Evolutionary conservation across 2,888 invertebrate genomes (phyloP).

Genomic region (Cephus rjabovi): DNA sequence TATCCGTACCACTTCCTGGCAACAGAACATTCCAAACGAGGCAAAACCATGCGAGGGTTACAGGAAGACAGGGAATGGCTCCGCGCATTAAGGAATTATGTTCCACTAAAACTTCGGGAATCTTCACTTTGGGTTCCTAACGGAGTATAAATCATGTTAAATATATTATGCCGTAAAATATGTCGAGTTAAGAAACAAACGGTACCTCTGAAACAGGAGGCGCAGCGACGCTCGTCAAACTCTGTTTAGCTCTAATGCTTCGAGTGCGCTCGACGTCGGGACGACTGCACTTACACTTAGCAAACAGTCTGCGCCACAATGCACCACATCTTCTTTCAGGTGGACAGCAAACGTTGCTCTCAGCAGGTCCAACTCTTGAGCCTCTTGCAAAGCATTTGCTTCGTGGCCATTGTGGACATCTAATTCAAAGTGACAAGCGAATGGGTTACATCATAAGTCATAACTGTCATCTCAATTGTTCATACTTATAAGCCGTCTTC

Average conservation of each 20-base stretch:
- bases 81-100: constrained; percentile 89
- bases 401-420: background rate
- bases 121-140: constrained; percentile 80
- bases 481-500: constrained; percentile 57
- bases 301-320: constrained; percentile 49
- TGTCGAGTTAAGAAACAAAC: background rate
- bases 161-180: background rate
- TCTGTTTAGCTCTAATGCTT: constrained; percentile 62
- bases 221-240: constrained; percentile 61
- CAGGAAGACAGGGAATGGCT: constrained; percentile 91
- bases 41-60: constrained; percentile 88
- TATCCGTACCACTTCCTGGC: constrained; percentile 79
- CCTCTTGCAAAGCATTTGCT: constrained; percentile 17
- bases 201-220: constrained; percentile 63
- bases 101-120: constrained; percentile 83
- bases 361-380: constrained; percentile 53
- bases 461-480: background rate
- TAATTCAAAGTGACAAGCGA: background rate
- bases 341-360: constrained; percentile 51
- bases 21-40: constrained; percentile 83
- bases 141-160: constrained; percentile 24
- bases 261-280: constrained; percentile 44
- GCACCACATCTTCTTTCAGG: constrained; percentile 55
- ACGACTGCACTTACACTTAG: constrained; percentile 40
- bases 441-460: background rate